Evolutionary conservation across 2,888 invertebrate genomes (phyloP).

Genomic region (Galerucella calmariensis): DNA sequence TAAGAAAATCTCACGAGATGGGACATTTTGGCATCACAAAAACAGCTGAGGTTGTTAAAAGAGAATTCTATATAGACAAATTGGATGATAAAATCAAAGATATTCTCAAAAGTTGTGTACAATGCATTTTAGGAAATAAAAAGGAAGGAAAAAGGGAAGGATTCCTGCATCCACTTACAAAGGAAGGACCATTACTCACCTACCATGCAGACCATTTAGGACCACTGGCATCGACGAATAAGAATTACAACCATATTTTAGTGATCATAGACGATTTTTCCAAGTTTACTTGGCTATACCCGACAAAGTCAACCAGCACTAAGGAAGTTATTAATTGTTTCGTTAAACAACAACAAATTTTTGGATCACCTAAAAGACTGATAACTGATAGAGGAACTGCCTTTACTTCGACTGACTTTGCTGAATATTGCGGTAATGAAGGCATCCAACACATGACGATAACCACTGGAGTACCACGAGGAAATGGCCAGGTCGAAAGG

Average conservation of each 20-base stretch:
- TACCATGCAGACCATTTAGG: constrained; percentile 56
- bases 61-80: constrained; percentile 43
- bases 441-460: constrained; percentile 54
- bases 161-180: constrained; percentile 50
- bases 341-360: constrained; percentile 33
- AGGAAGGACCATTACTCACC: constrained; percentile 54
- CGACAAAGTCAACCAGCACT: constrained; percentile 49
- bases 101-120: constrained; percentile 37
- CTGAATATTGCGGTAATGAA: constrained; percentile 56
- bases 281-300: constrained; percentile 56
- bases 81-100: constrained; percentile 44
- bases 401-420: constrained; percentile 57
- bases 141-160: constrained; percentile 50
- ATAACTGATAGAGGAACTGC: constrained; percentile 57
- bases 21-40: constrained; percentile 55
- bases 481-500: constrained; percentile 60
- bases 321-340: constrained; percentile 48
- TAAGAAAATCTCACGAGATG: constrained; percentile 55
- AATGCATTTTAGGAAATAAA: constrained; percentile 46
- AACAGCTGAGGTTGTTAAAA: too few relatives aligned
- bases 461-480: constrained; percentile 55
- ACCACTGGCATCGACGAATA: constrained; percentile 53
- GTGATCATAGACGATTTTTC: constrained; percentile 55
- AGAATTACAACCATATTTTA: constrained; percentile 53
- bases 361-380: constrained; percentile 49